Percentiles rank a stretch among this genome's conserved stretches.
phyloP scores from a whole-genome alignment of 2,113 vertebrate species.

The Syrrhaptes paradoxus region DNA sequence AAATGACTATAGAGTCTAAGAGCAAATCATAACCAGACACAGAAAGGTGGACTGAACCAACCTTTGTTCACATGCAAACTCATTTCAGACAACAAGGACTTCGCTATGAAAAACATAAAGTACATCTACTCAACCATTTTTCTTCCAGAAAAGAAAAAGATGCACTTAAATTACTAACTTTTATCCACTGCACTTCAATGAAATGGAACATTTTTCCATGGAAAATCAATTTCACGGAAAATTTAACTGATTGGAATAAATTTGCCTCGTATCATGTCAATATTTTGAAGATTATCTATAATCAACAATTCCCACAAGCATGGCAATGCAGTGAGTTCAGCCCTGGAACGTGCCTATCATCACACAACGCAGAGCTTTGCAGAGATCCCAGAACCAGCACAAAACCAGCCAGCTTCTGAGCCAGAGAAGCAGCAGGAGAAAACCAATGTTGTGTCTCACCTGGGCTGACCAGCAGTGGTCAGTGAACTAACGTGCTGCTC shows the following conservation, averaged over 20 bases:
- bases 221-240: neutral
- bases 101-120: neutral
- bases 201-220: neutral
- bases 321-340: neutral
- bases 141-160: neutral
- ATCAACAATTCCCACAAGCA: neutral
- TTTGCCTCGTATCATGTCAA: neutral
- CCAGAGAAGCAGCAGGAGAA: neutral
- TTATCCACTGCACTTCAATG: neutral
- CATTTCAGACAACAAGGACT: neutral
- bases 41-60: neutral
- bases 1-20: neutral
- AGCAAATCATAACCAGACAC: neutral
- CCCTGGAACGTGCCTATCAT: neutral
- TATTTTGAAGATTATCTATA: neutral
- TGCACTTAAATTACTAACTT: neutral
- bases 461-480: neutral
- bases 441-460: neutral
- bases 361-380: neutral
- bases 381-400: neutral
- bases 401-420: neutral
- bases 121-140: neutral
- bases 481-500: rapidly evolving
- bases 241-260: neutral
- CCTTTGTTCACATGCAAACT: neutral